phyloP scores from a whole-genome alignment of 2,113 vertebrate species.

The Apus apus region DNA sequence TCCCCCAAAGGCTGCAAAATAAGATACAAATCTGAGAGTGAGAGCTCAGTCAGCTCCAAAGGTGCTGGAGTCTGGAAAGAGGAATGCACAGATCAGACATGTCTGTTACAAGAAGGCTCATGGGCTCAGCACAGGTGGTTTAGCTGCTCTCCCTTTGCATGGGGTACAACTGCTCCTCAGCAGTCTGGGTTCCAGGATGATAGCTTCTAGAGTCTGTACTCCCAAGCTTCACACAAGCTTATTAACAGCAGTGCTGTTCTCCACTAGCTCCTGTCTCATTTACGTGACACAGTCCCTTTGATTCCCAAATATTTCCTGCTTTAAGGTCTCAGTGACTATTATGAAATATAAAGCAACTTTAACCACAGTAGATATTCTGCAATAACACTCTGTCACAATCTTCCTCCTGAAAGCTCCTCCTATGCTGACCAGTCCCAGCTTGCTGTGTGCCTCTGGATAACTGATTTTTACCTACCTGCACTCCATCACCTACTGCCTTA shows the following conservation, averaged over 20 bases:
- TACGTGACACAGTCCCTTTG: not conserved
- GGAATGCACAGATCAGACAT: not conserved
- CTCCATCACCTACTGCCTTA: not conserved
- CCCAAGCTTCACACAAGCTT: not conserved
- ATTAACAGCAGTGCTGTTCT: not conserved
- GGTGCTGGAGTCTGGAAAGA: not conserved
- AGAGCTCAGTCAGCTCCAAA: not conserved
- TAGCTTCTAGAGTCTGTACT: not conserved
- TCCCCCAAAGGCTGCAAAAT: not conserved
- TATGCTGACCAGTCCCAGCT: not conserved
- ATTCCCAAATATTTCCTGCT: not conserved
- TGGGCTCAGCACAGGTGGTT: not conserved
- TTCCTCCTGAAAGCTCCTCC: not conserved
- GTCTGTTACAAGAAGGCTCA: not conserved
- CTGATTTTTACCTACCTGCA: not conserved
- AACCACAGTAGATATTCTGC: not conserved
- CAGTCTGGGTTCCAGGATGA: not conserved
- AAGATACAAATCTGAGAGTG: not conserved
- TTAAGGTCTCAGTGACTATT: not conserved
- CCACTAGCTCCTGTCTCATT: not conserved
- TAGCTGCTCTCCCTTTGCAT: not conserved
- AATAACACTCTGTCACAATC: not conserved
- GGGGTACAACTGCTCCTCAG: not conserved
- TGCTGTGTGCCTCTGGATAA: not conserved
- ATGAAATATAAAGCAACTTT: not conserved